Conservation (phyloP, 2,888 invertebrate species). For the Venusia cambrica region DNA sequence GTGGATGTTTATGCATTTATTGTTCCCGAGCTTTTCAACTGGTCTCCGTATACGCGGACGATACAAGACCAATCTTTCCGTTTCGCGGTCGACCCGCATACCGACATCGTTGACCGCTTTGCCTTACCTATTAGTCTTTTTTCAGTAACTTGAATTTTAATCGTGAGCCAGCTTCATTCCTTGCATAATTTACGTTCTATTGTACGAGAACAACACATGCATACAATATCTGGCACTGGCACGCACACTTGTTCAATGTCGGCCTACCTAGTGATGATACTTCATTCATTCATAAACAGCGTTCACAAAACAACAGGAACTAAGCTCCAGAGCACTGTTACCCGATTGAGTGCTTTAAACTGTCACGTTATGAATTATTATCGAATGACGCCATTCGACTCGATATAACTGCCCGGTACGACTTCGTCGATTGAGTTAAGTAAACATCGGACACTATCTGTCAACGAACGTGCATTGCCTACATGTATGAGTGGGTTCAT, state of each 20-base stretch:
- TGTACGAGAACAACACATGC: constrained; percentile 39
- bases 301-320: constrained; percentile 50
- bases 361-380: constrained; percentile 43
- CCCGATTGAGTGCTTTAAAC: constrained; percentile 59
- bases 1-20: constrained; percentile 72
- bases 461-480: constrained; percentile 72
- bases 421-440: constrained; percentile 77
- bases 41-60: constrained; percentile 34
- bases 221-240: too few species aligned
- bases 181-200: constrained; percentile 44
- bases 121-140: constrained; percentile 46
- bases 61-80: constrained; percentile 57
- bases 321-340: constrained; percentile 47
- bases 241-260: constrained; percentile 47
- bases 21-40: constrained; percentile 58
- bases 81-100: constrained; percentile 75
- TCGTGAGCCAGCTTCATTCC: constrained; percentile 13
- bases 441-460: constrained; percentile 80
- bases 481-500: constrained; percentile 51
- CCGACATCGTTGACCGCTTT: constrained; percentile 49
- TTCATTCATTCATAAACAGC: constrained; percentile 75
- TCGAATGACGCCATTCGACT: constrained; percentile 38
- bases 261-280: constrained; percentile 71
- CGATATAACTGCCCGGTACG: constrained; percentile 51
- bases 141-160: constrained; percentile 27